A percentile compares a stretch with the other conserved stretches of the same genome.
phyloP scores from a whole-genome alignment of 2,113 vertebrate species.

The Aegotheles bennettii region DNA sequence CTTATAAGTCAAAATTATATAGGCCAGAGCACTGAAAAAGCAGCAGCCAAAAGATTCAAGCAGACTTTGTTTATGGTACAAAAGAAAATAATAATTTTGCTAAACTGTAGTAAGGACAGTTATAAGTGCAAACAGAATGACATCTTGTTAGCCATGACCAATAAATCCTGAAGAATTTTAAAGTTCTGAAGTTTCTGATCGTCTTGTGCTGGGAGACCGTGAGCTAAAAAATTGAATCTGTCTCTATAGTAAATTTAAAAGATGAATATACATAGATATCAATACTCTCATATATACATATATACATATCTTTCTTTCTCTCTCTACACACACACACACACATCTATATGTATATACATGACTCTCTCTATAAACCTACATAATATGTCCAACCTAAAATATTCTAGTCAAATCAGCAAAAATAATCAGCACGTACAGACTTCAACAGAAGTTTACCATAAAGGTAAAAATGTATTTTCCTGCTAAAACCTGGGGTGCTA shows the following conservation, averaged over 20 bases:
- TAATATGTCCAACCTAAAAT: not conserved
- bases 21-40: not conserved
- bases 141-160: not conserved
- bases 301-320: not conserved
- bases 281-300: not conserved
- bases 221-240: not conserved
- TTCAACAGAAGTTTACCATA: not conserved
- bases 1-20: not conserved
- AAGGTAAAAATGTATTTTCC: not conserved
- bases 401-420: not conserved
- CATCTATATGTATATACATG: not conserved
- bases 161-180: not conserved
- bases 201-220: slow-evolving; percentile 35
- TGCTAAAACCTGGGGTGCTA: not conserved
- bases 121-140: not conserved
- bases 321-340: too few relatives aligned
- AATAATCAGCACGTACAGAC: not conserved
- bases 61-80: not conserved
- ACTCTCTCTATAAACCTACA: not conserved
- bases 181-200: slow-evolving; percentile 3
- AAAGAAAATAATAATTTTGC: not conserved
- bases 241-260: not conserved
- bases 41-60: not conserved
- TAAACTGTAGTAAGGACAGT: not conserved
- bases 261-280: not conserved